Conservation (phyloP, 2,113 vertebrate genomes). For the Elaphurus davidianus region DNA sequence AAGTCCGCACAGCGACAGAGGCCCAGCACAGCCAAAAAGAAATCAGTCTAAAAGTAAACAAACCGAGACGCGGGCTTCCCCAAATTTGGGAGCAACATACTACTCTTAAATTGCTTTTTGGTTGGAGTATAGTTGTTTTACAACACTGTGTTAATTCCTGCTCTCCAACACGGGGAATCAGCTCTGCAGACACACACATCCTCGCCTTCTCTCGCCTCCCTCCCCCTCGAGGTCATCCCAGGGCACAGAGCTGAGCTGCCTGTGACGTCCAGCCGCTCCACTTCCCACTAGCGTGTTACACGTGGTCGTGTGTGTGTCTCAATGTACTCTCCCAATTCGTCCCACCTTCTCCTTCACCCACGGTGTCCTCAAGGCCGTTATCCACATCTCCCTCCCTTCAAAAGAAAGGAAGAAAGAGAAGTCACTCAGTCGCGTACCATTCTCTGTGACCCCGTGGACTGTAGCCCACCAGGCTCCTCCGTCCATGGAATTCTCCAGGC, state of each 20-base stretch:
- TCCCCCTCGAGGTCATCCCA: not conserved
- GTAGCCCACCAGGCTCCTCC: not conserved
- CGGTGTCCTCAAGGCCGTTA: not conserved
- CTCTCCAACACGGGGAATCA: not conserved
- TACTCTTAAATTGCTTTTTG: not conserved
- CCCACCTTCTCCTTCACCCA: not conserved
- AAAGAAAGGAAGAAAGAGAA: not conserved
- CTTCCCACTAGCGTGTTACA: not conserved
- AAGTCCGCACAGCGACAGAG: accelerated
- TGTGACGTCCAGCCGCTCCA: accelerated
- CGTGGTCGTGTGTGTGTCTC: not conserved
- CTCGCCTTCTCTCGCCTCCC: not conserved
- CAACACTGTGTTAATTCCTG: not conserved
- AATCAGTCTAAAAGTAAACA: not conserved
- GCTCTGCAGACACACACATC: accelerated
- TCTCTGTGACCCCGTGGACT: not conserved
- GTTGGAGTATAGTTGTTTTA: not conserved
- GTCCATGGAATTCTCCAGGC: not conserved
- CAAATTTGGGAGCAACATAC: not conserved
- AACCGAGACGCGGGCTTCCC: not conserved
- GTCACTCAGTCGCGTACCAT: not conserved
- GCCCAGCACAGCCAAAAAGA: not conserved
- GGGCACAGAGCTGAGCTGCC: not conserved
- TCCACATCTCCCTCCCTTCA: not conserved
- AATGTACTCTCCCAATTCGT: accelerated